phyloP scores from a whole-genome alignment of 2,797 vertebrate genomes.

The Hydrocynus forskahlii region DNA sequence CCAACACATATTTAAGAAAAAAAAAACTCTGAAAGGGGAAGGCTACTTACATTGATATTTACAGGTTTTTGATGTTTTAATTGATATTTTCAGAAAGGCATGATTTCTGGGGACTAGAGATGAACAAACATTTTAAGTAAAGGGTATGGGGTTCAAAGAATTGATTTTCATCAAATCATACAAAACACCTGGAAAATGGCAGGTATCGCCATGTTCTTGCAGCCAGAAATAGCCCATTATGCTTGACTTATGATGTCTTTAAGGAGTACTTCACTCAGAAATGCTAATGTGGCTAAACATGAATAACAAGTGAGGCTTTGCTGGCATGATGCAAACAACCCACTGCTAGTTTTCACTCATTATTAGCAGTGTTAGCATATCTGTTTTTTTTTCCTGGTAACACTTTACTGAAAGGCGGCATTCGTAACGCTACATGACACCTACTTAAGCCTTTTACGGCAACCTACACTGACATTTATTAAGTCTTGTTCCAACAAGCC shows the following conservation, averaged over 20 bases:
- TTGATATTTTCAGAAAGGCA: conserved; percentile 15
- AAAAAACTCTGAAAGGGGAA: conserved; percentile 31
- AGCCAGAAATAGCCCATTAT: not conserved
- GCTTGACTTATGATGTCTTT: not conserved
- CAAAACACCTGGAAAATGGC: not conserved
- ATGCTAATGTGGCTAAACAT: not conserved
- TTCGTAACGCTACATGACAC: too few relatives aligned
- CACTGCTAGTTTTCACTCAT: not conserved
- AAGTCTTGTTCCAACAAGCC: too few relatives aligned
- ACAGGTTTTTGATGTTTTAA: conserved; percentile 39
- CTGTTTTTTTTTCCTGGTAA: not conserved
- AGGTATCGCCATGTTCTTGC: not conserved
- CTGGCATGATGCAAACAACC: not conserved
- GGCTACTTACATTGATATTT: conserved; percentile 50
- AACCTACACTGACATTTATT: too few relatives aligned
- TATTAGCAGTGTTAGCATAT: not conserved
- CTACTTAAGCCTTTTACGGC: too few relatives aligned
- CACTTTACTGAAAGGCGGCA: too few relatives aligned
- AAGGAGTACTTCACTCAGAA: not conserved
- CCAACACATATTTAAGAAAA: conserved; percentile 48
- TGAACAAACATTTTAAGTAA: conserved; percentile 19
- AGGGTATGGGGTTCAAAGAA: not conserved
- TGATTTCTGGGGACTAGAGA: conserved; percentile 15
- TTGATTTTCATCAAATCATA: not conserved
- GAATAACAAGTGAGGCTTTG: not conserved